These are phyloP conservation scores for Adrianichthys oophorus DNA, from an alignment of 2,797 vertebrate genomes.

Conservation along the genomic window DNA sequence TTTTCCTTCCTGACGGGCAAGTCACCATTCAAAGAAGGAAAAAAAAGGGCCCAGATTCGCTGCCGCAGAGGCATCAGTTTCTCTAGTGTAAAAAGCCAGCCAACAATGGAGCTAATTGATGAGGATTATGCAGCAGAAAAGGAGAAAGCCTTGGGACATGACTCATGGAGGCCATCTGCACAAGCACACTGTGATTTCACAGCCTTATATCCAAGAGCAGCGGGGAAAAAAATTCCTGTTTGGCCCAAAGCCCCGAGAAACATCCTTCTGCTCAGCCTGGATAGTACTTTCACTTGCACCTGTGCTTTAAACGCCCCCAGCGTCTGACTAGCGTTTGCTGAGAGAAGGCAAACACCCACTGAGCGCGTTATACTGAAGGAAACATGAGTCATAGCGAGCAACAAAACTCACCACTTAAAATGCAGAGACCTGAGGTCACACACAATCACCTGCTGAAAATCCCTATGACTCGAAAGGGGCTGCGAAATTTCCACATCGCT, in stretches of 20 bases:
- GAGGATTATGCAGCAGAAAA: conserved; percentile 68
- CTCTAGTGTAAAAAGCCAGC: conserved; percentile 50
- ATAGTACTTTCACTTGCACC: conserved; percentile 58
- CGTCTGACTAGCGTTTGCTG: conserved; percentile 52
- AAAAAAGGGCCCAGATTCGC: conserved; percentile 48
- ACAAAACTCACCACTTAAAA: conserved; percentile 60
- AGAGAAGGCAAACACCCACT: conserved; percentile 52
- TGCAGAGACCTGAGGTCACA: conserved; percentile 45
- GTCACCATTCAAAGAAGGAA: conserved; percentile 56
- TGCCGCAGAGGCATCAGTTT: conserved; percentile 46
- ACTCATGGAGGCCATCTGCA: conserved; percentile 67
- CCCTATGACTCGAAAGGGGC: conserved; percentile 38
- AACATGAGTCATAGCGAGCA: conserved; percentile 54
- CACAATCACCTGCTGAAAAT: conserved; percentile 14
- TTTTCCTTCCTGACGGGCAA: conserved; percentile 53
- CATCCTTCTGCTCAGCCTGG: conserved; percentile 44
- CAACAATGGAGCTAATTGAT: conserved; percentile 72
- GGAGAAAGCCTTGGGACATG: conserved; percentile 63
- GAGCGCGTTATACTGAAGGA: conserved; percentile 44
- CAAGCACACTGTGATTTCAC: conserved; percentile 55
- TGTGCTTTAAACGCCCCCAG: conserved; percentile 47
- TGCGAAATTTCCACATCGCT: conserved; percentile 52
- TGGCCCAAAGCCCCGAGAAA: conserved; percentile 57
- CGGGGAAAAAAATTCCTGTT: conserved; percentile 54
- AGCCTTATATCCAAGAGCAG: conserved; percentile 45